A percentile compares a stretch with the other conserved stretches of the same genome.
Conservation (phyloP, 2,113 vertebrate species). For the Poecilia latipinna region DNA sequence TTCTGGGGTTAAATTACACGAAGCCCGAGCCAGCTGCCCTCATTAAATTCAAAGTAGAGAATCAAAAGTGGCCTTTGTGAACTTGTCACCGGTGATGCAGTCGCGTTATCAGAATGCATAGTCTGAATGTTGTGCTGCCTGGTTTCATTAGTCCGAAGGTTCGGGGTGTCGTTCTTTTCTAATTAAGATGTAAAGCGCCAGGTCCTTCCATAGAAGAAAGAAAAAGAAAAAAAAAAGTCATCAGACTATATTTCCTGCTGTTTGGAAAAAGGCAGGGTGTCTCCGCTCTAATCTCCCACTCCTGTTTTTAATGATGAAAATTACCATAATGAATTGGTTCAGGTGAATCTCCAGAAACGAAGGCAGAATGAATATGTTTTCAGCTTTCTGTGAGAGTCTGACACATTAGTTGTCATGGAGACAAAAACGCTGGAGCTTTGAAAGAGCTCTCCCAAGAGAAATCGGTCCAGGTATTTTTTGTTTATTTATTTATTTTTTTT, state of each 20-base stretch:
- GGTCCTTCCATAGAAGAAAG: neutral
- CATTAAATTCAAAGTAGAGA: slow-evolving; percentile 44
- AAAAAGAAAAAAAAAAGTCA: neutral
- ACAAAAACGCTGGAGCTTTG: slow-evolving; percentile 8
- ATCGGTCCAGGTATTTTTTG: neutral
- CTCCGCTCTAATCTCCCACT: slow-evolving; percentile 29
- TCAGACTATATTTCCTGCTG: slow-evolving; percentile 12
- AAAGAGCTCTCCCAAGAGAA: slow-evolving; percentile 10
- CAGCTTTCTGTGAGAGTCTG: slow-evolving; percentile 14
- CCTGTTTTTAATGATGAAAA: slow-evolving; percentile 42
- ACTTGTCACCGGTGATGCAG: slow-evolving; percentile 28
- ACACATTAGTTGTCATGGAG: slow-evolving; percentile 16
- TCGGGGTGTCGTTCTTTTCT: neutral
- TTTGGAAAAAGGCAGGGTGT: slow-evolving; percentile 28
- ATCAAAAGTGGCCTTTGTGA: slow-evolving; percentile 45
- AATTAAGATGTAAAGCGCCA: slow-evolving; percentile 5
- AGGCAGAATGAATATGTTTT: slow-evolving; percentile 7
- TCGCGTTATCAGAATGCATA: slow-evolving; percentile 35
- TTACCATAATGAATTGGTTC: slow-evolving; percentile 45
- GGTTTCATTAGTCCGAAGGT: neutral
- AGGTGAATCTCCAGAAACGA: slow-evolving; percentile 42
- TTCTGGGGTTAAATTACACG: slow-evolving; percentile 7
- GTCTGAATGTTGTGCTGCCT: neutral
- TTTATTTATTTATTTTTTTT: no score
- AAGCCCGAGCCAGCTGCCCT: slow-evolving; percentile 17